Evolutionary conservation across 1,140 invertebrate genomes (phyloP), one percentile per base, ranked within the genome.

Genomic region (Episyrphus balteatus): DNA sequence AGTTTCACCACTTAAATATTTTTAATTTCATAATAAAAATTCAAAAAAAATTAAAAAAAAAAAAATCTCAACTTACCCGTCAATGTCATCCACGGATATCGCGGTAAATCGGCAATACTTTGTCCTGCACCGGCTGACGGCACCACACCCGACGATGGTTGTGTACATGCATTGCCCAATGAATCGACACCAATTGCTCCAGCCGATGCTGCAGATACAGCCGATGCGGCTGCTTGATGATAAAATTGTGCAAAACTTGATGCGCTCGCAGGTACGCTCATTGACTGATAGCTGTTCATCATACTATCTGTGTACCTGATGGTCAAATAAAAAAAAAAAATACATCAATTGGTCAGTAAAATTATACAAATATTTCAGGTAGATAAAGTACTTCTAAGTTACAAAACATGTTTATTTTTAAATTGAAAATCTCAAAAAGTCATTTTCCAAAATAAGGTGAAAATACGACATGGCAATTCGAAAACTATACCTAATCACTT

Each of bases 31-130:
- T 5, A 26, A 5, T 5, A 3, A 26, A 3, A 26, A 26, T 5
- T 5, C 21, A 26, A 26, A 26, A 26, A 26, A 26, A 3, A 26
- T 8, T 26, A 26, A 26, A 26, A 26, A 5, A 26, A 26, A 26
- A 41, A 41, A 18, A 5, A 19, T 18, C 17, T 26, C 39, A 46
- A 56, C 56, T 64, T 80, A 93, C 91, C 91, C 76, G 89, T 92
- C 69, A 93, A 90, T 56, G 89, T 89, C 89, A 94, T 93, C 91
- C 91, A 94, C n/a, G 91, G 90, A 70, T 93, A 93, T 62, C 89
- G 78, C 13, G 89, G 88, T 61, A 92, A 87, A 30, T 88, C 86
- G 55, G 88, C 81, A 44, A 78, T 71, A 58, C 85, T 79, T 73
- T 84, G 75, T 58, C 82, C 76, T 55, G 82, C 71, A 18, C 73